phyloP scores from a whole-genome alignment of 2,888 invertebrate species.

The Nineta flava region DNA sequence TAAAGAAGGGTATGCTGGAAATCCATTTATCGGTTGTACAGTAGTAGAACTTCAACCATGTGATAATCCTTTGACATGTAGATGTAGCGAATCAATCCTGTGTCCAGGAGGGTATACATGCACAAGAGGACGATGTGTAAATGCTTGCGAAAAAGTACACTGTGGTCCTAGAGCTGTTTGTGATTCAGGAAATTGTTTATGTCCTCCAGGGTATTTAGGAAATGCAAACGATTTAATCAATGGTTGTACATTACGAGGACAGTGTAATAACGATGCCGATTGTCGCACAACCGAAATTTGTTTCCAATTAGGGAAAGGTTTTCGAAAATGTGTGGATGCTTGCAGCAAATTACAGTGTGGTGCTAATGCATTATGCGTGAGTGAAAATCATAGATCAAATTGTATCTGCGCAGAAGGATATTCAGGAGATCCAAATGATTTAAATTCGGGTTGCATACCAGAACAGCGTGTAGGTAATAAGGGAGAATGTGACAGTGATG shows the following conservation, averaged over 20 bases:
- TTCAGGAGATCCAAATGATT: slow-evolving; percentile 66
- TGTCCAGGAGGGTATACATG: slow-evolving; percentile 68
- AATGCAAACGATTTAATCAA: slow-evolving; percentile 50
- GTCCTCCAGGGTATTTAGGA: slow-evolving; percentile 62
- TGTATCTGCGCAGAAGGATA: slow-evolving; percentile 76
- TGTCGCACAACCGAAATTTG: slow-evolving; percentile 76
- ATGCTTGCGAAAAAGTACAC: slow-evolving; percentile 55
- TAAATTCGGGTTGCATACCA: slow-evolving; percentile 62
- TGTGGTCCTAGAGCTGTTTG: slow-evolving; percentile 76
- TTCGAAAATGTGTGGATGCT: slow-evolving; percentile 71
- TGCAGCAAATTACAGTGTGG: slow-evolving; percentile 81
- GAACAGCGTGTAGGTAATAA: slow-evolving; percentile 39
- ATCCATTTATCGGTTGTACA: slow-evolving; percentile 73
- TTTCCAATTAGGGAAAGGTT: slow-evolving; percentile 63
- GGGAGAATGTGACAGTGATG: slow-evolving; percentile 47
- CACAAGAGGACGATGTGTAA: slow-evolving; percentile 54
- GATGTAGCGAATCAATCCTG: slow-evolving; percentile 50
- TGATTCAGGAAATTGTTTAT: slow-evolving; percentile 62
- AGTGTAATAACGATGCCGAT: slow-evolving; percentile 66
- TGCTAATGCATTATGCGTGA: slow-evolving; percentile 74
- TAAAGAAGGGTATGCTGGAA: slow-evolving; percentile 66
- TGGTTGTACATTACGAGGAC: slow-evolving; percentile 59
- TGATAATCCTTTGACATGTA: slow-evolving; percentile 48
- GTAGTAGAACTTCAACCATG: slow-evolving; percentile 53
- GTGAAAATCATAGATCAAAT: slow-evolving; percentile 68